A percentile compares a stretch with the other conserved stretches of the same genome.
These are phyloP conservation scores for Entomobrya proxima DNA, from an alignment of 2,888 invertebrate genomes.

Conservation along the genomic window DNA sequence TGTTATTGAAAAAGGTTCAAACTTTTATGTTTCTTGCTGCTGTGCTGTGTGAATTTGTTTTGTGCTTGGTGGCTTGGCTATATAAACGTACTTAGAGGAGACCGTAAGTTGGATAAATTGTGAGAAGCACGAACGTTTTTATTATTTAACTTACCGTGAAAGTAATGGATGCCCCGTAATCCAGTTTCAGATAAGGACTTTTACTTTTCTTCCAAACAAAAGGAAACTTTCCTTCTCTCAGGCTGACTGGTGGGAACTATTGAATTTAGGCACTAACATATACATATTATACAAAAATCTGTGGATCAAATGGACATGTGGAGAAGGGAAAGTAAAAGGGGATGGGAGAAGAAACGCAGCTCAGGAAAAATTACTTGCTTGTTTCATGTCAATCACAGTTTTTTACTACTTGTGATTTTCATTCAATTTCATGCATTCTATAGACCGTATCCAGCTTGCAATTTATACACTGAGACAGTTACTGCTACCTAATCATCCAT, in stretches of 20 bases:
- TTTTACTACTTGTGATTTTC: not conserved
- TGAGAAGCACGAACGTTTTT: conserved; percentile 34
- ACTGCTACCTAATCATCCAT: no score
- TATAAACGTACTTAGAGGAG: not conserved
- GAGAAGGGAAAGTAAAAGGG: no score
- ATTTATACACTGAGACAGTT: no score
- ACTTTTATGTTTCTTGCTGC: conserved; percentile 1
- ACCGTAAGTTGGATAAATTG: not conserved
- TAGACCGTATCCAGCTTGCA: no score
- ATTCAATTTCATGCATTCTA: not conserved
- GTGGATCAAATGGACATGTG: no score
- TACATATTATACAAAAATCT: no score
- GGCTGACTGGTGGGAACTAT: not conserved
- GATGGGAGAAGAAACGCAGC: no score
- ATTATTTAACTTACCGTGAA: conserved; percentile 36
- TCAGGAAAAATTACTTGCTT: not conserved
- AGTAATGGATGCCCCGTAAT: conserved; percentile 36
- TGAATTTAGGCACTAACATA: no score
- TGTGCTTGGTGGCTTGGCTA: not conserved
- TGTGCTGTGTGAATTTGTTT: not conserved
- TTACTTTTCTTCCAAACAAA: not conserved
- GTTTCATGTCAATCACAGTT: not conserved
- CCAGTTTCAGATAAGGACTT: conserved; percentile 34
- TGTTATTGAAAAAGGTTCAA: conserved; percentile 16
- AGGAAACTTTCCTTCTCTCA: not conserved